Base-by-base conservation (phyloP, 2,888 invertebrate genomes). In the Reticulitermes lucifugus region DNA sequence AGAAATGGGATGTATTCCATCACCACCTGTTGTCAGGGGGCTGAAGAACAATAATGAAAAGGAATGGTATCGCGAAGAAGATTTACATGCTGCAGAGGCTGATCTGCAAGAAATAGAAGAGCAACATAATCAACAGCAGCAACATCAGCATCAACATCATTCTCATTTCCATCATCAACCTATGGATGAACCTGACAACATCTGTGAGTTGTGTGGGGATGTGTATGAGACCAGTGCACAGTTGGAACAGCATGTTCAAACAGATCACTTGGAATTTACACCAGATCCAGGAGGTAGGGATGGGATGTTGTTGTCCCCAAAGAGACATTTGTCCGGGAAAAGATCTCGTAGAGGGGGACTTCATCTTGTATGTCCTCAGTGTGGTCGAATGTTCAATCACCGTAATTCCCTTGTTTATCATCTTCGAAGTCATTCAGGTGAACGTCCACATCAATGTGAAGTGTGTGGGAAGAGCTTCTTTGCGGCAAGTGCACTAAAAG, bases 381-480 rank as follows among this genome's bases (percentile, higher is more conserved):
- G 98, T 88, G 93, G 93, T 21, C 91, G 96, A 29, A 93, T 95
- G 84, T 97, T 97, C 89, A 93, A 94, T 85, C 97, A 97, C 88
- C 93, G 96, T 86, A 97, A 97, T 90, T 97, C 97, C 14, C 91
- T 97, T 83, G 93, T 96, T 86, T 97, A 97, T 90, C 97, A 98
- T 89, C 92, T 95, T 91, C 91, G 96, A 88, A 95, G 96, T 75
- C 97, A 97, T 89, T 94, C 94, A 12, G 96, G 96, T 5, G 94
- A 95, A 89, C 93, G 96, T 73, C 94, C 95, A 22, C 96, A 96
- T 89, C 93, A 94, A 82, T 97, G 97, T 89, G 93, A 95, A 85
- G 94, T 94, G 25, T 97, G 97, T 89, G 95, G 95, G 14, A 96
- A 97, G 90, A 94, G 95, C 75, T 97, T 97, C 91, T 97, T 96